Evolutionary conservation across 2,888 invertebrate genomes (phyloP).

Genomic region (Eueremaeus valkanovi): DNA sequence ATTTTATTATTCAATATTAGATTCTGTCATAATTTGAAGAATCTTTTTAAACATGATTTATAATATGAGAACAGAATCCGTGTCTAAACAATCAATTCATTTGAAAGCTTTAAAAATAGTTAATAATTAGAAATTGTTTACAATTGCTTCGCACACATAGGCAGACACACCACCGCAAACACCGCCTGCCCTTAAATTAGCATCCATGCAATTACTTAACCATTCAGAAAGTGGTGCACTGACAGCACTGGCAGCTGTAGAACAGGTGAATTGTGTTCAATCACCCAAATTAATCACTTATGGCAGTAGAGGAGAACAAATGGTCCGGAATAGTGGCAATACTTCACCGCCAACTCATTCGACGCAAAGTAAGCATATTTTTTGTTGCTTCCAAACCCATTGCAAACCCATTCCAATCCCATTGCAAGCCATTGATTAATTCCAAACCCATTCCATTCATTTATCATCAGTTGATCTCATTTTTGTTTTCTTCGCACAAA

Average conservation of each 20-base stretch:
- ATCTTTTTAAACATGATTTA: too few relatives aligned
- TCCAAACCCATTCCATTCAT: slow-evolving; percentile 6
- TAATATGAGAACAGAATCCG: too few relatives aligned
- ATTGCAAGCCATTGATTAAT: not conserved
- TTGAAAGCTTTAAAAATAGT: too few relatives aligned
- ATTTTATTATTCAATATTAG: too few relatives aligned
- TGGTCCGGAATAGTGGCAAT: not conserved
- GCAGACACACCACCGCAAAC: slow-evolving; percentile 17
- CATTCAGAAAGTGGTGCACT: slow-evolving; percentile 3
- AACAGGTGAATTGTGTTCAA: slow-evolving; percentile 11
- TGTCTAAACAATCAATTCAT: too few relatives aligned
- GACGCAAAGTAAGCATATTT: not conserved
- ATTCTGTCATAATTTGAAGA: too few relatives aligned
- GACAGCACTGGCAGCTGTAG: not conserved
- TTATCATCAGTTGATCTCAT: slow-evolving; percentile 6
- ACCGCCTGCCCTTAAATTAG: slow-evolving; percentile 9
- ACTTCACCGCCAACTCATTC: slow-evolving; percentile 21
- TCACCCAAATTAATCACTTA: slow-evolving; percentile 11
- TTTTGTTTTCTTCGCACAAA: not conserved
- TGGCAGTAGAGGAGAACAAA: not conserved
- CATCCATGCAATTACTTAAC: slow-evolving; percentile 13
- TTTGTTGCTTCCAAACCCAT: not conserved
- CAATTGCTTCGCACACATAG: too few relatives aligned
- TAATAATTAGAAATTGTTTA: too few relatives aligned
- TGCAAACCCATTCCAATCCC: not conserved